These are phyloP conservation scores for Chaitophorus viminalis DNA, from an alignment of 2,888 invertebrate species.

Conservation along the genomic window DNA sequence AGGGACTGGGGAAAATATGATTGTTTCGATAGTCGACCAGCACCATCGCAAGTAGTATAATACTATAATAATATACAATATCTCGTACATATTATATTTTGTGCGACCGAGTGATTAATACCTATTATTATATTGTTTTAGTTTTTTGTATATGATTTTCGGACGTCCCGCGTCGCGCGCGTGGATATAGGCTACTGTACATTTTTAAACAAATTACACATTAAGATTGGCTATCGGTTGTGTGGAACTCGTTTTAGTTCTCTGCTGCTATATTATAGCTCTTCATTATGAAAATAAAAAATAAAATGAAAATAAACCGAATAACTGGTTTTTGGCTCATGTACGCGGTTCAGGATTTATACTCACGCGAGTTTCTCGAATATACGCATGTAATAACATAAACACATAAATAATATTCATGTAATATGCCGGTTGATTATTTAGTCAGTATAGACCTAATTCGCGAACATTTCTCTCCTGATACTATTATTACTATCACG, in stretches of 20 bases:
- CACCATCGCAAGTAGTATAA: neutral
- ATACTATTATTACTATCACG: neutral
- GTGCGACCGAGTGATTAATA: neutral
- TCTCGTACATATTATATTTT: neutral
- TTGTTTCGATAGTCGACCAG: neutral
- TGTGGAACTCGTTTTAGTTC: constrained; percentile 40
- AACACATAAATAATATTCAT: neutral
- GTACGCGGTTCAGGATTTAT: constrained; percentile 27
- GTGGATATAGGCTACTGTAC: constrained; percentile 25
- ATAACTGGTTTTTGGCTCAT: constrained; percentile 32
- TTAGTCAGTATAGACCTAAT: constrained; percentile 27
- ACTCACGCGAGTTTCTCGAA: neutral
- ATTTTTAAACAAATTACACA: constrained; percentile 42
- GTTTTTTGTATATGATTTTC: neutral
- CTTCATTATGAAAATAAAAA: neutral
- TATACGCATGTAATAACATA: neutral
- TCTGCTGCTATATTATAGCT: neutral
- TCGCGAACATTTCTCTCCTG: neutral
- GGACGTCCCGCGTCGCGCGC: constrained; percentile 14
- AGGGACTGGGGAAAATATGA: neutral
- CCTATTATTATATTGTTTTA: neutral
- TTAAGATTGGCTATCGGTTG: constrained; percentile 50
- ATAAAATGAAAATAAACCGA: neutral
- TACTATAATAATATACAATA: neutral
- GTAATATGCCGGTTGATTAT: constrained; percentile 8